Conservation (phyloP, 2,113 vertebrate species). For the Oncorhynchus mykiss region DNA sequence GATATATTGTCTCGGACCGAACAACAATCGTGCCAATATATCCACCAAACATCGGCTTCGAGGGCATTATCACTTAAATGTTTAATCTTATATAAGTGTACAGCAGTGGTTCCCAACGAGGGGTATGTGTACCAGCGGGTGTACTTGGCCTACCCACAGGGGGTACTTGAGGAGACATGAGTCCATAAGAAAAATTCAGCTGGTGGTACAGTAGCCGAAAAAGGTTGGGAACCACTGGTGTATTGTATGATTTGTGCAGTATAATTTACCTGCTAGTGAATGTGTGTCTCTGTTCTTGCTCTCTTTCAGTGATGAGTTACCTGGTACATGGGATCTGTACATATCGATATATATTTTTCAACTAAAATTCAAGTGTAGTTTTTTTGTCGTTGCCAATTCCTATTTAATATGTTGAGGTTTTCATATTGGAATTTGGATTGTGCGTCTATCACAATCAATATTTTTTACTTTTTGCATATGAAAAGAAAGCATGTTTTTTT, state of each 20-base stretch:
- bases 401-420: slow-evolving; percentile 10
- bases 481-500: background rate
- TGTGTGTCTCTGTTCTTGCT: background rate
- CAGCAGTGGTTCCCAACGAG: too few relatives aligned
- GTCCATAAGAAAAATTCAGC: too few relatives aligned
- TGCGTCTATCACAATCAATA: background rate
- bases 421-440: background rate
- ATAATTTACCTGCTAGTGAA: background rate
- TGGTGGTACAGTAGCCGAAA: too few relatives aligned
- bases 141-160: background rate
- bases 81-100: too few relatives aligned
- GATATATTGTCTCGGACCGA: too few relatives aligned
- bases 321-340: background rate
- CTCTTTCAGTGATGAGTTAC: background rate
- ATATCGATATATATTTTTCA: slow-evolving; percentile 12
- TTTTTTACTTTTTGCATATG: background rate
- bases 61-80: too few relatives aligned
- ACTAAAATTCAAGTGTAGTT: background rate
- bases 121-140: too few relatives aligned
- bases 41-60: too few relatives aligned
- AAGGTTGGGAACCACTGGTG: background rate
- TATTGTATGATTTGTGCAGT: background rate
- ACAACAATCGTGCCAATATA: too few relatives aligned
- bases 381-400: background rate
- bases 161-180: background rate